phyloP scores from a whole-genome alignment of 2,797 vertebrate genomes.

The Bradypus variegatus region DNA sequence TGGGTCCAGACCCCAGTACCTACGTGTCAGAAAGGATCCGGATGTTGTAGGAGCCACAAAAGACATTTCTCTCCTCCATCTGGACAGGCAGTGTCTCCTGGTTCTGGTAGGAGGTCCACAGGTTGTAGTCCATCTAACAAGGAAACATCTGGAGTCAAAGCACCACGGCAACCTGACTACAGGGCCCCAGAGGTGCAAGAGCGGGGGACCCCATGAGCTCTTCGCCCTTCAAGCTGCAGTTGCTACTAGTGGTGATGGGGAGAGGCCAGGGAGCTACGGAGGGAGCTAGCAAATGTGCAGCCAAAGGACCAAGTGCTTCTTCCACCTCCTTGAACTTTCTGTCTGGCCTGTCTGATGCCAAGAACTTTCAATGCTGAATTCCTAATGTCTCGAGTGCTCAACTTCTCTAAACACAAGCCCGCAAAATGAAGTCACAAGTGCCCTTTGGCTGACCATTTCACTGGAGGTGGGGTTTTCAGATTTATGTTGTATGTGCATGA shows the following conservation, averaged over 20 bases:
- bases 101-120: conserved; percentile 73
- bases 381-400: background rate
- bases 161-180: background rate
- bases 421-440: background rate
- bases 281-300: background rate
- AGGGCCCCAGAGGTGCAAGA: background rate
- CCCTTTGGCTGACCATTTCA: background rate
- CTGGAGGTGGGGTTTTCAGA: background rate
- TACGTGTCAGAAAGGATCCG: conserved; percentile 74
- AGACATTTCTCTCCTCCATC: conserved; percentile 89
- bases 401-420: background rate
- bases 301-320: background rate
- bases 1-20: conserved; percentile 34
- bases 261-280: background rate
- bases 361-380: background rate
- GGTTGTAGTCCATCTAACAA: conserved; percentile 31
- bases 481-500: background rate
- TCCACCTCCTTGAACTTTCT: background rate
- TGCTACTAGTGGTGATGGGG: background rate
- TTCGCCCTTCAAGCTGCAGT: background rate
- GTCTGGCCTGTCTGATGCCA: background rate
- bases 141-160: background rate
- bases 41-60: conserved; percentile 82
- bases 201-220: background rate
- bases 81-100: conserved; percentile 73